Evolutionary conservation across 2,888 invertebrate genomes (phyloP), one percentile per base, ranked within the genome.

Genomic region (Caenorhabditis wallacei): DNA sequence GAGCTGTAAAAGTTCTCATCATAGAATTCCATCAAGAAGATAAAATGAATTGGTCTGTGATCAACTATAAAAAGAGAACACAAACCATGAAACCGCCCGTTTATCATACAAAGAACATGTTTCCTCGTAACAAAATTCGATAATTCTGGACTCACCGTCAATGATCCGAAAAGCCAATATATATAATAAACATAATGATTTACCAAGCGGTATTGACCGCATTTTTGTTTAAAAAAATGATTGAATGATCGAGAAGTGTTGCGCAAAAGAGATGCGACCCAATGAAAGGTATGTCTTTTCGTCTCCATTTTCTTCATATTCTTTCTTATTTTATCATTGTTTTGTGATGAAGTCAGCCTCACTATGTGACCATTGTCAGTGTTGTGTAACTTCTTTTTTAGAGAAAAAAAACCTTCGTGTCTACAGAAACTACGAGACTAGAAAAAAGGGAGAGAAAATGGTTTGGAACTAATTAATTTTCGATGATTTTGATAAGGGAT

Each of bases 141-240:
- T 2, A 20, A 16, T 35, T 53, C 22, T 53, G 30, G 51, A 66
- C 68, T 46, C 53, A 68, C 68, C 76, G 40, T 53, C 48, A 13
- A 22, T 53, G 20, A 59, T 48, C n/a, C n/a, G 18, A 13, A 48
- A 18, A 10, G 59, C 40, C 4, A 40, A 54, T 40, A 69, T 22
- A 22, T 53, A 18, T 53, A 69, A 30, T 16, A 61, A 35, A 37
- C 30, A 16, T 8, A 53, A 22, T 26, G 5, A 30, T 26, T 24
- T 30, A 69, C 43, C 48, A 37, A 40, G 61, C 68, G 68, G 61
- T 69, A 69, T 69, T 68, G 76, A 76, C 69, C 76, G 69, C 76
- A 76, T 76, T 69, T 13, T 69, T 61, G 76, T 64, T 76, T 30
- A 5, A 69, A 76, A 76, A 76, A 76, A 76, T 69, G 69, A 76